Base-by-base conservation (phyloP, 2,113 vertebrate species). In the Colius striatus region DNA sequence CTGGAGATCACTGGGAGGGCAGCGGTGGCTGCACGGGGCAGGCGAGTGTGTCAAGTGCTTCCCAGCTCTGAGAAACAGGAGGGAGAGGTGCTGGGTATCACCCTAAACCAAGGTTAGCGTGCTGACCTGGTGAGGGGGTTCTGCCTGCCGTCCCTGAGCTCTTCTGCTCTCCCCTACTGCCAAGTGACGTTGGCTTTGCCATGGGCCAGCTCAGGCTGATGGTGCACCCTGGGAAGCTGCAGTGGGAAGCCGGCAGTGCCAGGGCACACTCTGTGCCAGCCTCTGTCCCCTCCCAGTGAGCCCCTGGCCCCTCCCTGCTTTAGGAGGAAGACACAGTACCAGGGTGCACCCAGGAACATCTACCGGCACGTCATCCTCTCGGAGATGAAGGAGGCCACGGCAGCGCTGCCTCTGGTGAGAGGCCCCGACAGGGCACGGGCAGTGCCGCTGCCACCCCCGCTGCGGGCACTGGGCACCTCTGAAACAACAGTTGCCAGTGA, bases 331-430 rank as follows among this genome's bases (percentile, higher is more conserved):
- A 98, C 98, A 85, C 98, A 99, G 45, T 99, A 99, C 97, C 99
- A 99, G 97, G 98, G 98, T 2, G 99, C 99, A 4, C 99, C 99
- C 70, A 98, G 99, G 89, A 99, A 99, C 68, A 99, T 99, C 96
- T 98, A 99, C 96, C 98, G 99, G 57, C 99, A 99, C 2, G 98
- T 99, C 84, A 97, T 99, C 77, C 98, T 99, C 55, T 99, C 99
- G 0, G 99, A 99, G 98, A 98, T 99, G 94, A 99, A 99, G 97
- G 99, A 99, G 87, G 99, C 99, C n/a, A 98, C 98, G 0, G 98
- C 99, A 7, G 97, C 98, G 5, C 98, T 99, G 76, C 99, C 99
- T 86, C 97, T 98, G 94, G 99, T 99, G 97, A 99, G 99, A 80
- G n/a, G 26, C 32, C 32, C 54, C 3, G 29, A 1, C 0, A 4